Evolutionary conservation across 2,797 vertebrate genomes (phyloP), one percentile per base, ranked within the genome.

Genomic region (Poecilia gillii): DNA sequence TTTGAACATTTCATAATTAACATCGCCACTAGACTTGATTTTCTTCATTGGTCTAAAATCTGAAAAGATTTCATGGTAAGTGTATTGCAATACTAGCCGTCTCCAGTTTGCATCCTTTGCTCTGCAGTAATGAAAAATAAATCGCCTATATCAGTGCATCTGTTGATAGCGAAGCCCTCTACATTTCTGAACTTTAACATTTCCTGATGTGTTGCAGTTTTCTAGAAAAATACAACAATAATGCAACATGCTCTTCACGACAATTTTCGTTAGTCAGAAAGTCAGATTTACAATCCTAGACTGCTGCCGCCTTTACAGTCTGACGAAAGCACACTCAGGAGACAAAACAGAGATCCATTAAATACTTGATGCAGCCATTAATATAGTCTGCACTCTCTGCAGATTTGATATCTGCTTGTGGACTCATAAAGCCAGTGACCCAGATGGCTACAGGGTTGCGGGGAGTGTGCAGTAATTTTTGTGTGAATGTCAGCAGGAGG

Each of bases 351-450:
- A 84, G 81, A 87, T 76, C 83, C 79, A 85, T 88, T 90, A 82
- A 88, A 89, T 77, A 77, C 84, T 86, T 79, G 33, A 88, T 83
- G 55, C 41, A 77, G 75, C 51, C 80, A 28, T 80, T 73, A 84
- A 87, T 85, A 81, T 76, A 82, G 77, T 85, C 77, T n/a, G 64
- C 74, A 76, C 64, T 72, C 73, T 77, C 33, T 75, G 81, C 76
- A 78, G 78, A 79, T 83, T 74, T 82, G 74, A 85, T 75, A 79
- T 71, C 4, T 87, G 81, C 78, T 83, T 3, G 68, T 75, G 81
- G 83, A 84, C 80, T 81, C 83, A 75, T 83, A 78, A 84, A 86
- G 73, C 81, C 83, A 66, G 57, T 86, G 85, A 93, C 89, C 89
- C 89, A 84, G 57, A 88, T 81, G 82, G 72, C 81, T 70, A 16